Evolutionary conservation across 2,888 invertebrate species (phyloP), one percentile per base, ranked within the genome.

Genomic region (Galerucella pusilla): DNA sequence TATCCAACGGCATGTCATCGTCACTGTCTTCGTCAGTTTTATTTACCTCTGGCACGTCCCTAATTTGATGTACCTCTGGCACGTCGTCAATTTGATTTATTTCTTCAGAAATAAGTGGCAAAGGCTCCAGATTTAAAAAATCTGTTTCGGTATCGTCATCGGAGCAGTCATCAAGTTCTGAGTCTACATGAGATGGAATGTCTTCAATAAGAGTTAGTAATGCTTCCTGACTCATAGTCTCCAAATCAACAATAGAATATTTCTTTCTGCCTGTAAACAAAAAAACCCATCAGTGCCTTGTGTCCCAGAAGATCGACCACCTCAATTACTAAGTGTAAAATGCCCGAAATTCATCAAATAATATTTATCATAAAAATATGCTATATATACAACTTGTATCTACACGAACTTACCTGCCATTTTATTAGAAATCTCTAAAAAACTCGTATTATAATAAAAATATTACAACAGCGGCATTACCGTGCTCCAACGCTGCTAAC

Each of bases 291-390:
- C 28, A 35, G 28, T 63, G 42, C 28, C 63, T 63, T 42, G 63
- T 63, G 63, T 63, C 63, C 63, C 60, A 60, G 60, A 60, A 60
- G 60, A 60, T 60, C 60, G 60, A 60, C 60, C 60, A 63, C 63
- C 63, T 28, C 63, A 61, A 61, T 61, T 61, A 61, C 57, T 57
- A 57, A 57, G 57, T 57, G 57, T 25, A 61, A 61, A 61, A 61
- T 61, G 61, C 61, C 20, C 61, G 20, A 25, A 61, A 61, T 61
- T 61, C 20, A 25, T 61, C 61, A 61, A 61, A 28, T 25, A 61
- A 61, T 28, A 61, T 61, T 25, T 61, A 61, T 20, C 61, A 61
- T 28, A 61, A 25, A 61, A 61, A 61, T 61, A 61, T 25, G 28
- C 20, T 25, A 28, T 25, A 61, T 20, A 28, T 63, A 63, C 63